Base-by-base conservation (phyloP, 1,140 invertebrate genomes). In the Drosophila novamexicana region DNA sequence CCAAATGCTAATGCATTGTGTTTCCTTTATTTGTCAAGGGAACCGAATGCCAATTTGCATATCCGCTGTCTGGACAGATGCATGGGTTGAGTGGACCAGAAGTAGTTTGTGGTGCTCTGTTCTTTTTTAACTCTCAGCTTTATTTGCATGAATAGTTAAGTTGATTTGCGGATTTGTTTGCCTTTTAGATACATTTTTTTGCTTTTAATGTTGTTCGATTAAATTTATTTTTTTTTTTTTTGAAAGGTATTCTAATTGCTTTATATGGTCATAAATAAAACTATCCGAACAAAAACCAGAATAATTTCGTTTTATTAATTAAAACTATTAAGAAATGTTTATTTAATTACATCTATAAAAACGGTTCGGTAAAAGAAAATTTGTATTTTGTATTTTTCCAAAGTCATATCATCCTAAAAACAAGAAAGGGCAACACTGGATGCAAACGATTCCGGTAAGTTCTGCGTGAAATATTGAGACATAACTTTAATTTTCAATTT, bases 41-140 rank as follows among this genome's bases (percentile, higher is more conserved):
- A 69, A 44, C 16, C 16, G 32, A 76, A 72, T 76, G 61, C 42
- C 61, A 75, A 71, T 76, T 72, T 61, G 57, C 65, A 72, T 75
- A 71, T 40, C 47, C 34, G 16, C 53, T 29, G 32, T 52, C 32
- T 29, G 34, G 37, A 9, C 12, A 52, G 29, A 22, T 47, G 18
- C 34, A 47, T 53, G 22, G 72, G 72, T 62, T 57, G 29, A 22
- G 49, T n/a, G 53, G 59, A 54, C 34, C 7, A n/a, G 12, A 56
- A 56, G 6, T 42, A 8, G 50, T 54, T 64, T 52, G 12, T 37
- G 2, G 14, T 12, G 9, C 4, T 29, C 22, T 29, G 22, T 29
- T 29, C 22, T 5, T 29, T 8, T 42, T 56, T n/a, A 45, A 16
- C 18, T 29, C 18, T 37, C 7, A 2, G 53, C 44, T 64, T 73